Conservation (phyloP, 2,113 vertebrate genomes). For the Natator depressus region DNA sequence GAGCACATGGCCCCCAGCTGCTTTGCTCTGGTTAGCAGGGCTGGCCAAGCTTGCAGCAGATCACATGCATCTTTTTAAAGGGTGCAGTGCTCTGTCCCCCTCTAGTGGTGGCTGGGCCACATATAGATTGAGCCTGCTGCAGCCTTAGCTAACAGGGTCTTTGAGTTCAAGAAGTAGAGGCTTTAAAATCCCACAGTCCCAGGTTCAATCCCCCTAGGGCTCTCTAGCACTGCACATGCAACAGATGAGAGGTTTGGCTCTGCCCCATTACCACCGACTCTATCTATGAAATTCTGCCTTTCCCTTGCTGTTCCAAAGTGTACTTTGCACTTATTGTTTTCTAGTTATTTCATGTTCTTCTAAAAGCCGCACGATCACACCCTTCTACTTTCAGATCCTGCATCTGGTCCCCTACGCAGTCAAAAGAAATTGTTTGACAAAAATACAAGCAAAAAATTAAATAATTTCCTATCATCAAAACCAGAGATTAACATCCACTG, state of each 20-base stretch:
- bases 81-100: neutral
- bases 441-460: neutral
- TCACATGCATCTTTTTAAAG: neutral
- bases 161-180: neutral
- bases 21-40: neutral
- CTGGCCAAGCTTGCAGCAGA: neutral
- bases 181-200: neutral
- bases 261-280: neutral
- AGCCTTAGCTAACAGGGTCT: neutral
- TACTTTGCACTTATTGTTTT: neutral
- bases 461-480: neutral
- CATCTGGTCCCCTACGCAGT: neutral
- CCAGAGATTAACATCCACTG: neutral
- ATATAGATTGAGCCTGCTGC: neutral
- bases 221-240: neutral
- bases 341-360: fast-evolving
- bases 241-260: neutral
- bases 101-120: neutral
- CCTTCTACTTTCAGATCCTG: fast-evolving
- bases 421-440: neutral
- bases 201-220: neutral
- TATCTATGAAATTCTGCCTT: neutral
- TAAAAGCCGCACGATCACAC: fast-evolving
- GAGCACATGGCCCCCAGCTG: neutral
- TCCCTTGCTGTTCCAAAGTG: neutral